phyloP scores from a whole-genome alignment of 2,888 invertebrate genomes.

The Trichogramma evanescens region DNA sequence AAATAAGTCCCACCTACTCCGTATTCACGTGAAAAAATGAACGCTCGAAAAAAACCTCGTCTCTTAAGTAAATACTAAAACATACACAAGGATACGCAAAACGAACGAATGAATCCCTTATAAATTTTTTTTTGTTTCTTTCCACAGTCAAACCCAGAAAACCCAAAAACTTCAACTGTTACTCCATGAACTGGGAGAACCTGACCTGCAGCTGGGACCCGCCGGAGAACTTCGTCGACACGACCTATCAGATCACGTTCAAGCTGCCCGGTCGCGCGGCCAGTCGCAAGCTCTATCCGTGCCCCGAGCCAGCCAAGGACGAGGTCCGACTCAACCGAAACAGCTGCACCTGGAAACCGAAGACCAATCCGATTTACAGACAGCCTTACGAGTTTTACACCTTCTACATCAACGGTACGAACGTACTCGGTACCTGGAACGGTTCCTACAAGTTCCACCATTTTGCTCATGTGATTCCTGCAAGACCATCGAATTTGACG shows the following conservation, averaged over 20 bases:
- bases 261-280: conserved; percentile 45
- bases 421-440: conserved; percentile 54
- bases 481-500: conserved; percentile 49
- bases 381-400: conserved; percentile 50
- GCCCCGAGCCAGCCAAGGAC: conserved; percentile 31
- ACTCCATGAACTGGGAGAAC: conserved; percentile 65
- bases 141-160: conserved; percentile 55
- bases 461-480: conserved; percentile 50
- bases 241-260: conserved; percentile 53
- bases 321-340: conserved; percentile 26
- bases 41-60: too few relatives aligned
- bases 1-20: too few relatives aligned
- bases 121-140: conserved; percentile 12
- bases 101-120: background rate
- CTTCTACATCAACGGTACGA: conserved; percentile 57
- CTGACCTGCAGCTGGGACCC: conserved; percentile 69
- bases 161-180: conserved; percentile 66
- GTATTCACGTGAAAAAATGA: too few relatives aligned
- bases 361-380: conserved; percentile 53
- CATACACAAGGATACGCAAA: background rate
- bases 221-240: conserved; percentile 53
- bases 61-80: too few relatives aligned
- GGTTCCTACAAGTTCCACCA: conserved; percentile 57
- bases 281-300: conserved; percentile 35
- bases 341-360: conserved; percentile 50